A percentile compares a stretch with the other conserved stretches of the same genome.
phyloP scores from a whole-genome alignment of 2,888 invertebrate genomes.

The Pterobdella sp. region DNA sequence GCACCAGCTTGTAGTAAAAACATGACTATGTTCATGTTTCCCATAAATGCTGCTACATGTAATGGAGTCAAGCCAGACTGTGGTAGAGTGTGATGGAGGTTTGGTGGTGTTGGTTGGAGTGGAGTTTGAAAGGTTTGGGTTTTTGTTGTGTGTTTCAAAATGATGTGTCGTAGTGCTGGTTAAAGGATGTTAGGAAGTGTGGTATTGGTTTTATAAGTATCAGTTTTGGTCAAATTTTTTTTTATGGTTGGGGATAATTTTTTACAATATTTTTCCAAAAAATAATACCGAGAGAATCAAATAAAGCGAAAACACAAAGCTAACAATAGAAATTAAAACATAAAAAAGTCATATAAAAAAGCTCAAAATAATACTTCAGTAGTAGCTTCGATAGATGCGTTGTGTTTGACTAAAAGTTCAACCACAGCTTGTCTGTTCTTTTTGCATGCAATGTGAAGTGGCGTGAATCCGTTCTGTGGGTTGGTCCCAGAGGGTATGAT shows the following conservation, averaged over 20 bases:
- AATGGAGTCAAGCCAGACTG: constrained; percentile 85
- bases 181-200: neutral
- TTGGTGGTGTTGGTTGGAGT: neutral
- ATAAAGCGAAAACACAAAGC: neutral
- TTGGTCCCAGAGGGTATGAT: no score
- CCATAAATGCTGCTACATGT: constrained; percentile 99
- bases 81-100: constrained; percentile 36
- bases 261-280: neutral
- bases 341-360: neutral
- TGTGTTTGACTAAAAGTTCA: constrained; percentile 89
- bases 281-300: neutral
- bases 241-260: neutral
- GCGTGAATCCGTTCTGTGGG: constrained; percentile 90
- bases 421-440: constrained; percentile 97
- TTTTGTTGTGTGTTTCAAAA: neutral
- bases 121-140: neutral
- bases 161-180: neutral
- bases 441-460: constrained; percentile 97
- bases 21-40: constrained; percentile 97
- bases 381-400: constrained; percentile 77
- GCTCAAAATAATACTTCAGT: constrained; percentile 57
- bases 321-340: neutral
- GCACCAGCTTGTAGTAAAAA: constrained; percentile 96
- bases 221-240: neutral
- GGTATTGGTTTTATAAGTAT: neutral